These are phyloP conservation scores for Rhopalosiphum nymphaeae DNA, from an alignment of 2,888 invertebrate species.

Conservation along the genomic window DNA sequence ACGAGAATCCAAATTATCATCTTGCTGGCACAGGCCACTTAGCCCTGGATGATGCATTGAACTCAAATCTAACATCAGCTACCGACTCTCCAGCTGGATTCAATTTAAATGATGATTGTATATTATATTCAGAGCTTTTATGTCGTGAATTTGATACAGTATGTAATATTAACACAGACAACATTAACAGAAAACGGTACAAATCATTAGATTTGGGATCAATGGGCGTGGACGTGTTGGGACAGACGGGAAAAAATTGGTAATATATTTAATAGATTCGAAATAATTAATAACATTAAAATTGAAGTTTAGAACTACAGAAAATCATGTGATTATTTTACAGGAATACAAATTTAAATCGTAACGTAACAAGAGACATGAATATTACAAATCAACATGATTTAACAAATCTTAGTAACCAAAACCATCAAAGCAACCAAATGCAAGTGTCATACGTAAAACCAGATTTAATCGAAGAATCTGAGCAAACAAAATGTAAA, in stretches of 20 bases:
- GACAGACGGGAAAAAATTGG: slow-evolving; percentile 54
- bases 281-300: not conserved
- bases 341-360: slow-evolving; percentile 56
- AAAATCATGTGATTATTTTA: not conserved
- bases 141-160: slow-evolving; percentile 77
- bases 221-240: slow-evolving; percentile 78
- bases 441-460: slow-evolving; percentile 58
- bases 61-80: slow-evolving; percentile 73
- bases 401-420: slow-evolving; percentile 48
- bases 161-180: slow-evolving; percentile 71
- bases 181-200: slow-evolving; percentile 70
- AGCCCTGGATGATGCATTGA: slow-evolving; percentile 80
- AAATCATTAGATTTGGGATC: slow-evolving; percentile 78
- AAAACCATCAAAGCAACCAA: slow-evolving; percentile 60
- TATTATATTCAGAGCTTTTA: slow-evolving; percentile 78
- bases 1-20: slow-evolving; percentile 93
- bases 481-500: slow-evolving; percentile 62
- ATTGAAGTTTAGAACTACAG: not conserved
- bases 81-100: slow-evolving; percentile 58
- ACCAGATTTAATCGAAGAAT: slow-evolving; percentile 67
- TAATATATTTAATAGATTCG: not conserved
- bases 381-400: slow-evolving; percentile 54
- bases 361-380: slow-evolving; percentile 55
- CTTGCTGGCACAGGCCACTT: slow-evolving; percentile 78
- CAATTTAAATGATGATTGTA: slow-evolving; percentile 72